Conservation (phyloP, 2,888 invertebrate species). For the Camptogramma bilineatum region DNA sequence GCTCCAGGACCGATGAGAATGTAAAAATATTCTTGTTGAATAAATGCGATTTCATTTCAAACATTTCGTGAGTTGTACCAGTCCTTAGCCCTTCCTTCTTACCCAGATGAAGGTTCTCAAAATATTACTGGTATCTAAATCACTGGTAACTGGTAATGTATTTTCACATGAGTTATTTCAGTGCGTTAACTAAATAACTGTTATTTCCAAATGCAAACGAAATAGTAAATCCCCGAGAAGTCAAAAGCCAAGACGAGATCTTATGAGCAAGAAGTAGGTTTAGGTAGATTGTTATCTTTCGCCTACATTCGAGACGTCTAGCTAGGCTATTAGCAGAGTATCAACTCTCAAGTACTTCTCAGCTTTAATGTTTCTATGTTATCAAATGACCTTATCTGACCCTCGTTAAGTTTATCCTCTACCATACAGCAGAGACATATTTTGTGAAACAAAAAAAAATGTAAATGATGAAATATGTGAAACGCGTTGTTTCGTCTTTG, state of each 20-base stretch:
- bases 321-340: neutral
- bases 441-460: neutral
- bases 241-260: neutral
- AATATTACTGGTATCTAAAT: no score
- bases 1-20: no score
- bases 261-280: neutral
- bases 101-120: no score
- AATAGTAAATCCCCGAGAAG: neutral
- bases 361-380: neutral
- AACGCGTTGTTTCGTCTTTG: no score
- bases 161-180: no score
- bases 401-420: neutral
- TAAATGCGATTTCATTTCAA: no score
- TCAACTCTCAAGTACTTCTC: conserved; percentile 1
- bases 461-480: neutral
- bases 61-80: no score
- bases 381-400: conserved; percentile 3
- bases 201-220: no score
- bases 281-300: neutral
- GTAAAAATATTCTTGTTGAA: no score
- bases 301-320: conserved; percentile 4
- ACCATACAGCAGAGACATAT: neutral
- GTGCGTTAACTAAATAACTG: no score
- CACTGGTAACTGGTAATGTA: no score
- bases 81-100: no score